A percentile compares a stretch with the other conserved stretches of the same genome.
phyloP scores from a whole-genome alignment of 2,797 vertebrate species.

The Clamator glandarius region DNA sequence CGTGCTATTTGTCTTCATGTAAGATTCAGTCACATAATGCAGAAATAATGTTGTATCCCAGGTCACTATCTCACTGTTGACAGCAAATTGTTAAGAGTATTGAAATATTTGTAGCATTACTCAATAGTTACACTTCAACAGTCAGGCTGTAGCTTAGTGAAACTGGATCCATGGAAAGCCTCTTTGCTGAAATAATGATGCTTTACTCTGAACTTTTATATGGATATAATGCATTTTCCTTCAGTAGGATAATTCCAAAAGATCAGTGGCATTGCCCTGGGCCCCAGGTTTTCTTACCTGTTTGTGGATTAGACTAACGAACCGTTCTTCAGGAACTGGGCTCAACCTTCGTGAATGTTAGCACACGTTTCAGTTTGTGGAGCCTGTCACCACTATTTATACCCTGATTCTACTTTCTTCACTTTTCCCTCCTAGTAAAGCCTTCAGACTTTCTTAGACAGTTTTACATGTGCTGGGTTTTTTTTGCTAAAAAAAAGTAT shows the following conservation, averaged over 20 bases:
- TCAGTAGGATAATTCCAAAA: background rate
- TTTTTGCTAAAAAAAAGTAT: background rate
- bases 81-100: background rate
- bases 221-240: background rate
- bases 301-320: background rate
- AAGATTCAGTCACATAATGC: background rate
- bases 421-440: background rate
- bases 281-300: background rate
- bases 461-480: background rate
- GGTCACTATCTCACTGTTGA: background rate
- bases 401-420: constrained; percentile 5
- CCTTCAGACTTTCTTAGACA: background rate
- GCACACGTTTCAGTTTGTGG: background rate
- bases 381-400: background rate
- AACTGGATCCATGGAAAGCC: background rate
- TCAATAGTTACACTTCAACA: background rate
- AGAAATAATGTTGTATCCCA: background rate
- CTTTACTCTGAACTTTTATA: background rate
- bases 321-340: background rate
- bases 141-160: background rate
- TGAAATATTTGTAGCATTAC: background rate
- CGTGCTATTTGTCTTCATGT: background rate
- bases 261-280: background rate
- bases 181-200: background rate
- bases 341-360: background rate